Percentiles rank a stretch among this genome's conserved stretches.
Conservation (phyloP, 2,113 vertebrate species). For the Phyllopteryx taeniolatus region DNA sequence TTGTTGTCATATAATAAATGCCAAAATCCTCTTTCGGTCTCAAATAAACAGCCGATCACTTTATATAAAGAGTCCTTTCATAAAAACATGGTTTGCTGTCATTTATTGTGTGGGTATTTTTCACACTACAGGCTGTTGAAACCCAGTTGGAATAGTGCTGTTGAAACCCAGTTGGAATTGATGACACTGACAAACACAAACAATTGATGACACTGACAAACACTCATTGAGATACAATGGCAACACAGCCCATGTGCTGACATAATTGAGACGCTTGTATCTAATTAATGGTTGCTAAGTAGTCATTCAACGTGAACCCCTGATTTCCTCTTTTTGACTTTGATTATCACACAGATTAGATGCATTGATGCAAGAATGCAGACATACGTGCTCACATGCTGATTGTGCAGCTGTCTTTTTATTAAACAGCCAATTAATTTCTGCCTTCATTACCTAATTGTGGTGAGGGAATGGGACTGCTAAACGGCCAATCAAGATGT, state of each 20-base stretch:
- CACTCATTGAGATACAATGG: slow-evolving; percentile 31
- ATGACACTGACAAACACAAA: too few species aligned
- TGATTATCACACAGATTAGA: slow-evolving; percentile 61
- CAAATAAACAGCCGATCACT: too few species aligned
- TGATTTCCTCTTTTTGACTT: slow-evolving; percentile 63
- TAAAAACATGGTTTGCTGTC: too few species aligned
- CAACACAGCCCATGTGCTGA: slow-evolving; percentile 23
- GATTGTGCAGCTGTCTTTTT: slow-evolving; percentile 65
- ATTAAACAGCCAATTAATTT: slow-evolving; percentile 60
- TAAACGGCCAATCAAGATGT: slow-evolving; percentile 72
- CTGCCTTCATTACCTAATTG: slow-evolving; percentile 66
- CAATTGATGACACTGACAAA: slow-evolving; percentile 11
- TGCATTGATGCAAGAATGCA: slow-evolving; percentile 41
- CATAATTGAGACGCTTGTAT: slow-evolving; percentile 27
- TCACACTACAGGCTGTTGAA: background rate
- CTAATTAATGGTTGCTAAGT: slow-evolving; percentile 58
- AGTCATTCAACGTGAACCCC: slow-evolving; percentile 46
- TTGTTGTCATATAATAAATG: too few species aligned
- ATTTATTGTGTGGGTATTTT: too few species aligned
- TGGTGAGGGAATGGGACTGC: slow-evolving; percentile 61
- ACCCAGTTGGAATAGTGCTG: background rate
- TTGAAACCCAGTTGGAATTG: background rate
- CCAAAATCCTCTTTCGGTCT: too few species aligned
- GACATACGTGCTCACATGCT: slow-evolving; percentile 33
- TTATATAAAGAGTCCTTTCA: too few species aligned